A percentile compares a stretch with the other conserved stretches of the same genome.
phyloP scores from a whole-genome alignment of 2,113 vertebrate genomes.

The Aythya baeri region DNA sequence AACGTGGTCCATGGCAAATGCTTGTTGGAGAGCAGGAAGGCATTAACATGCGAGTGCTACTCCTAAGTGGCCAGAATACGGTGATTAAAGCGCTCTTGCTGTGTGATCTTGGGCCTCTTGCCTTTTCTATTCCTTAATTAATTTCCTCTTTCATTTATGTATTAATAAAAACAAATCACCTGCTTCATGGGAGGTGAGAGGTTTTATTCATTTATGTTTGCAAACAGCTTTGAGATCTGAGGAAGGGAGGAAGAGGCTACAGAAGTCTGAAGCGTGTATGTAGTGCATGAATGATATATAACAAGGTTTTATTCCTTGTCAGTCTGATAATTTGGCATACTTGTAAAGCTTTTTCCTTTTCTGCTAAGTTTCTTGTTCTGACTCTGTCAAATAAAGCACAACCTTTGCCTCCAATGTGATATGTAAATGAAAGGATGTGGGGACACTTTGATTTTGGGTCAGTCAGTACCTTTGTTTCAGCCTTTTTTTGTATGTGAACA shows the following conservation, averaged over 20 bases:
- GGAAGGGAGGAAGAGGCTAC: slow-evolving; percentile 17
- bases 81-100: slow-evolving; percentile 53
- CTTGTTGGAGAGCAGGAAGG: neutral
- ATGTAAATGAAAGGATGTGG: neutral
- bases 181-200: slow-evolving; percentile 50
- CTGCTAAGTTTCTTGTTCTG: neutral
- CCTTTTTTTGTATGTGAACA: neutral
- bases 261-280: neutral
- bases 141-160: slow-evolving; percentile 59
- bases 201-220: slow-evolving; percentile 47
- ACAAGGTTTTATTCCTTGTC: neutral
- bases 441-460: neutral
- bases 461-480: neutral
- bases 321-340: slow-evolving; percentile 1
- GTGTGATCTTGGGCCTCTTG: slow-evolving; percentile 55
- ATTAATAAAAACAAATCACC: slow-evolving; percentile 70
- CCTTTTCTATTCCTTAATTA: slow-evolving; percentile 63
- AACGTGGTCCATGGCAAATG: neutral
- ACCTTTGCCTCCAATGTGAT: neutral
- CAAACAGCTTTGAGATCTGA: slow-evolving; percentile 9
- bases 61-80: slow-evolving; percentile 31
- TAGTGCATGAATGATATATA: slow-evolving; percentile 42
- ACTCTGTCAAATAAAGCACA: neutral
- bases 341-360: neutral
- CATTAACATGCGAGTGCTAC: slow-evolving; percentile 16